Evolutionary conservation across 2,113 vertebrate species (phyloP), one percentile per base, ranked within the genome.

Genomic region (Psittacara wagleri): DNA sequence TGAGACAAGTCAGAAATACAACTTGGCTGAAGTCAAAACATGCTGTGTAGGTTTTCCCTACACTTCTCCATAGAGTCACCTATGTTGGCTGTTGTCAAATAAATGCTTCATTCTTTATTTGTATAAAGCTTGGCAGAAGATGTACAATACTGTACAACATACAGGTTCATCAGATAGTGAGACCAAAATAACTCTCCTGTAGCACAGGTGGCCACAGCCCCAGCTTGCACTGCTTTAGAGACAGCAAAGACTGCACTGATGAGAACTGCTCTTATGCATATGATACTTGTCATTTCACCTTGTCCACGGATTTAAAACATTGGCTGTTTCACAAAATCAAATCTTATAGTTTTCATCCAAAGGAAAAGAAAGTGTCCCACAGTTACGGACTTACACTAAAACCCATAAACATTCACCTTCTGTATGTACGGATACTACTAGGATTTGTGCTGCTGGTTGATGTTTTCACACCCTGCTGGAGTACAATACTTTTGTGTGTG

Each of bases 201-300:
- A 68, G 49, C 2, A 18, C 41, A 91, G 25, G 24, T 44, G 24
- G n/a, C 43, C 29, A 37, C 17, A 73, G 54, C 8, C 35, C 27
- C 49, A 46, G 18, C 31, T 9, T 41, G 37, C n/a, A 13, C 20
- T 64, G 41, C 48, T 76, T 75, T 52, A 85, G 35, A n/a, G 41
- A 44, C 24, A 85, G 29, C n/a, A 72, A 62, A 62, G 41, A 15
- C 39, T 27, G 8, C 17, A 17, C 33, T 48, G 35, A 46, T 2
- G 2, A 64, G 57, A 76, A 68, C n/a, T 0, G 1, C 27, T 52
- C 31, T 85, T 19, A 16, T 13, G 23, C 2, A 20, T 6, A 0
- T 41, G 27, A 24, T 13, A 68, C 75, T 64, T 51, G 48, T 13
- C 35, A 29, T 79, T 82, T 72, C 10, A 9, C 35, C 43, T 70